phyloP scores from a whole-genome alignment of 1,140 invertebrate species.

The Leptopilina boulardi region DNA sequence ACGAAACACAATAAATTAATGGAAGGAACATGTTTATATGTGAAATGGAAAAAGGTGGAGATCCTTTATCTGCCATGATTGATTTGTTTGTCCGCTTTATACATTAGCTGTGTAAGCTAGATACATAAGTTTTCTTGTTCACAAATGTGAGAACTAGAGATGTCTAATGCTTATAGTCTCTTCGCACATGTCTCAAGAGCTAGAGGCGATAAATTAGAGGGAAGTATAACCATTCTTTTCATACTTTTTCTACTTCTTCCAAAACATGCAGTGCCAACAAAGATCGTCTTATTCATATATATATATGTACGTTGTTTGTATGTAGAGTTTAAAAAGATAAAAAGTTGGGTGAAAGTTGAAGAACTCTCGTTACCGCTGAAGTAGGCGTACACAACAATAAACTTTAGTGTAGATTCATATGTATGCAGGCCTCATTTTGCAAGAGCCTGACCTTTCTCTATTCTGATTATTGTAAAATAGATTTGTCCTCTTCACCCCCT shows the following conservation, averaged over 20 bases:
- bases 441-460: slow-evolving; percentile 7
- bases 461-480: slow-evolving; percentile 5
- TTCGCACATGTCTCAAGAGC: not conserved
- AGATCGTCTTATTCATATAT: not conserved
- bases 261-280: not conserved
- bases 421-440: not conserved
- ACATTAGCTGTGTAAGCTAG: not conserved
- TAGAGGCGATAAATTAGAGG: not conserved
- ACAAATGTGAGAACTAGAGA: slow-evolving; percentile 2
- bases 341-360: slow-evolving; percentile 14
- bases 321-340: not conserved
- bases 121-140: not conserved
- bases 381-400: not conserved
- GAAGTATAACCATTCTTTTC: slow-evolving; percentile 14
- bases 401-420: not conserved
- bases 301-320: not conserved
- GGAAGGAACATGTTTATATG: not conserved
- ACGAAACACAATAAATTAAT: not conserved
- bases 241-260: not conserved
- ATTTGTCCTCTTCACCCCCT: not conserved
- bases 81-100: slow-evolving; percentile 4
- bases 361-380: slow-evolving; percentile 11
- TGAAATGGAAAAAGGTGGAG: not conserved
- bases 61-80: not conserved
- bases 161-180: slow-evolving; percentile 4